A percentile compares a stretch with the other conserved stretches of the same genome.
phyloP scores from a whole-genome alignment of 2,113 vertebrate genomes.

The Brachypodius melanocephalos region DNA sequence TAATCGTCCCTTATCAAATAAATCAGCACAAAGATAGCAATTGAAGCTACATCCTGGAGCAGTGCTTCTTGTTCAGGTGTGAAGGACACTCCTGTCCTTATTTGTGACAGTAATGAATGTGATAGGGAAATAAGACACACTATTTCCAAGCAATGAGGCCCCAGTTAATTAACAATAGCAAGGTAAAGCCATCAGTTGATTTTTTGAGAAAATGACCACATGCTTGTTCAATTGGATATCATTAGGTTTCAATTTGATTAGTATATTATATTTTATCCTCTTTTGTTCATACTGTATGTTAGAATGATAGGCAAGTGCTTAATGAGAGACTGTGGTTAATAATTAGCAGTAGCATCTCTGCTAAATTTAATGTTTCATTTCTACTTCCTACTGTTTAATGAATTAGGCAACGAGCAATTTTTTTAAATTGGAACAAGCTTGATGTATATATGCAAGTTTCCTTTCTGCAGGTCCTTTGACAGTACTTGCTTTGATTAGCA shows the following conservation, averaged over 20 bases:
- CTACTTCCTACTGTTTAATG: slow-evolving; percentile 45
- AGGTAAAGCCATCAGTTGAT: neutral
- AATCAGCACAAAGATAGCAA: neutral
- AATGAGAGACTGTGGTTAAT: slow-evolving; percentile 39
- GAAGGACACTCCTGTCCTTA: neutral
- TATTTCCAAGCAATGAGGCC: neutral
- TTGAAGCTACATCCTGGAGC: neutral
- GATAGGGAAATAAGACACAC: neutral
- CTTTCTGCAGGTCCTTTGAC: slow-evolving; percentile 6
- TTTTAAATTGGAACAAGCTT: slow-evolving; percentile 10
- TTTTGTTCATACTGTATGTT: neutral
- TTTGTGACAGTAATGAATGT: neutral
- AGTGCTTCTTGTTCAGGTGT: neutral
- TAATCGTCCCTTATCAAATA: neutral
- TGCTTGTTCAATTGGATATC: neutral
- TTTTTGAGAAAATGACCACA: neutral
- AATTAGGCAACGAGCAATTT: slow-evolving; percentile 3
- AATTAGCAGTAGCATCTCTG: slow-evolving; percentile 39
- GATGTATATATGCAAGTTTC: neutral
- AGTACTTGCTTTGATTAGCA: slow-evolving; percentile 24
- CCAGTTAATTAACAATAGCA: neutral
- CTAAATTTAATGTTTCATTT: slow-evolving; percentile 49
- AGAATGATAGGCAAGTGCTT: slow-evolving; percentile 25
- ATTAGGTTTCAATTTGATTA: neutral
- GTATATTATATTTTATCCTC: slow-evolving; percentile 3